Conservation (phyloP, 2,797 vertebrate genomes). For the Cetoscarus ocellatus region DNA sequence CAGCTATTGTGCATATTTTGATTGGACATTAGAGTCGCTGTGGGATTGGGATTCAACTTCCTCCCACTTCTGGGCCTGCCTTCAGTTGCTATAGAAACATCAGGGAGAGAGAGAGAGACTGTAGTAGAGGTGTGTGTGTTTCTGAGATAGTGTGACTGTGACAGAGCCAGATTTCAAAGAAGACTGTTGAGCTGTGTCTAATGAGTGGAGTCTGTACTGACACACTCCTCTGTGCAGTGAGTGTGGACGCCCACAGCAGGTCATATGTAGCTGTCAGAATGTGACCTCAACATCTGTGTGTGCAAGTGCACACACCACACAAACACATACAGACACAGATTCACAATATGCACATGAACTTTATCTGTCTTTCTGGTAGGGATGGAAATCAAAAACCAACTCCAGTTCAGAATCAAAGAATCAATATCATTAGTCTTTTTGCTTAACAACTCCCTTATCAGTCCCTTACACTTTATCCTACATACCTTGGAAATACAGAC, state of each 20-base stretch:
- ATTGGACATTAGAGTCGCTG: conserved; percentile 33
- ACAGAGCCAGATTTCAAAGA: conserved; percentile 66
- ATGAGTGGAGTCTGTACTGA: conserved; percentile 69
- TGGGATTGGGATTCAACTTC: conserved; percentile 35
- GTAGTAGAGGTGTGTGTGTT: conserved; percentile 29
- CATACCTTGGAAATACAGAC: too few species aligned
- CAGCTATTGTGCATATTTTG: conserved; percentile 28
- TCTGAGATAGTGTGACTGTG: conserved; percentile 35
- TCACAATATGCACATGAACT: not conserved
- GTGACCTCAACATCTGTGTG: conserved; percentile 2
- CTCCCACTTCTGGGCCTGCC: conserved; percentile 53
- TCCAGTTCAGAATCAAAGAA: too few species aligned
- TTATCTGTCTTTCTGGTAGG: not conserved
- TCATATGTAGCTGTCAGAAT: conserved; percentile 41
- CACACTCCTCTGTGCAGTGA: conserved; percentile 47
- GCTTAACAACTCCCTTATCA: too few species aligned
- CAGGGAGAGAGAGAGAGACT: conserved; percentile 47
- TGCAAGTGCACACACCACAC: not conserved
- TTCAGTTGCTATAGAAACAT: conserved; percentile 81
- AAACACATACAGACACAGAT: not conserved
- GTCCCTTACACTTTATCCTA: too few species aligned
- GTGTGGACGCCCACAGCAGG: conserved; percentile 36
- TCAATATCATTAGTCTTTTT: too few species aligned
- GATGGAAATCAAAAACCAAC: too few species aligned
- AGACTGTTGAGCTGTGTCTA: conserved; percentile 69